These are phyloP conservation scores for Crenichthys baileyi DNA, from an alignment of 2,797 vertebrate species.

Conservation along the genomic window DNA sequence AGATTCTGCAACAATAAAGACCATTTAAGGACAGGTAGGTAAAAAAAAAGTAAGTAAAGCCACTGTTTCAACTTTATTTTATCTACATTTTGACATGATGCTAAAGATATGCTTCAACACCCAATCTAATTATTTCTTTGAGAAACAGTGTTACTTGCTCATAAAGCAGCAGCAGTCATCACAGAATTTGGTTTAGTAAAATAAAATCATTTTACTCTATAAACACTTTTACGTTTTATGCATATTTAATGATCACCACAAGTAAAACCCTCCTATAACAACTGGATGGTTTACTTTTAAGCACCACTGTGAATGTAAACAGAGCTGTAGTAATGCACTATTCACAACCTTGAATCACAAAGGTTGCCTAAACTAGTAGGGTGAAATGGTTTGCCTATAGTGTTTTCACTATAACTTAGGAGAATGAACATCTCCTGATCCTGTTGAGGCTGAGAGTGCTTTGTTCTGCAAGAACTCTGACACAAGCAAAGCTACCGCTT, in stretches of 20 bases:
- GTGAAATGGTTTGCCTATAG: not conserved
- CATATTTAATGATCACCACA: not conserved
- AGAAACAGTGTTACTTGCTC: not conserved
- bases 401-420: constrained; percentile 48
- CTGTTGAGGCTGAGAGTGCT: constrained; percentile 19
- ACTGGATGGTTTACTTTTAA: not conserved
- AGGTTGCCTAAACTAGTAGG: not conserved
- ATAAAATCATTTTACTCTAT: not conserved
- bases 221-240: not conserved
- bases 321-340: constrained; percentile 2
- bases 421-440: not conserved
- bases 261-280: not conserved
- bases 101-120: not conserved
- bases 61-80: not conserved
- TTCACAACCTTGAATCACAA: not conserved
- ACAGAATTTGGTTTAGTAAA: not conserved
- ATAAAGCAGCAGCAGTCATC: not conserved
- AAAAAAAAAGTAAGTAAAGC: not conserved
- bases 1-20: not conserved
- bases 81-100: not conserved
- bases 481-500: constrained; percentile 63
- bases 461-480: constrained; percentile 70
- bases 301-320: not conserved
- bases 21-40: not conserved
- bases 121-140: not conserved